Conservation (phyloP, 2,888 invertebrate genomes). For the Hololepta plana region DNA sequence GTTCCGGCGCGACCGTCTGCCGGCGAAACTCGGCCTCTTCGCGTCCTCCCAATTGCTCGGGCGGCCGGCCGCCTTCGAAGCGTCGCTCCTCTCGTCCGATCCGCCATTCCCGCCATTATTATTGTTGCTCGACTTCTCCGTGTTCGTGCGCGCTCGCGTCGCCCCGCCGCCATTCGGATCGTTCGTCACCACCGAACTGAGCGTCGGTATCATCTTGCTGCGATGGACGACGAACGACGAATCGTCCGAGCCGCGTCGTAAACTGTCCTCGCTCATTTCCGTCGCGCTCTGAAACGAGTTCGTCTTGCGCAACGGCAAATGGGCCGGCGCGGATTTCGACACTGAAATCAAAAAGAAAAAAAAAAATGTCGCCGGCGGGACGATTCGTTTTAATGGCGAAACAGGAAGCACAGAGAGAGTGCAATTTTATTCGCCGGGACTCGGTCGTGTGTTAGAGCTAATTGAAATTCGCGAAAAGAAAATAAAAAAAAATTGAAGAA, state of each 20-base stretch:
- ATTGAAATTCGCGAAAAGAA: no score
- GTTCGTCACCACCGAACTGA: conserved; percentile 41
- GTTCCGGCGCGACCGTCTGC: conserved; percentile 66
- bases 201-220: conserved; percentile 59
- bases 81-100: conserved; percentile 46
- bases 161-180: conserved; percentile 17
- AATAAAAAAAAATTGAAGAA: no score
- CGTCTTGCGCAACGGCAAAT: conserved; percentile 24
- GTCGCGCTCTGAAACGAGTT: conserved; percentile 24
- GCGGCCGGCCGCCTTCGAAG: conserved; percentile 56
- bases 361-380: no score
- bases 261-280: conserved; percentile 27
- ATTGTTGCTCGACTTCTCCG: conserved; percentile 43
- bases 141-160: conserved; percentile 34
- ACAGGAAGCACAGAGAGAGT: no score
- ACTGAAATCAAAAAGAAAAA: no score
- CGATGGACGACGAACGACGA: conserved; percentile 69
- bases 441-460: no score
- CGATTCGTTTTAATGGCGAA: no score
- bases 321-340: conserved; percentile 33
- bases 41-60: conserved; percentile 73
- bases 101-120: no score
- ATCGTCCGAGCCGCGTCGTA: conserved; percentile 32
- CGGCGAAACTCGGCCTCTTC: conserved; percentile 55
- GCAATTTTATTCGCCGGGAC: no score